Evolutionary conservation across 2,113 vertebrate species (phyloP).

Genomic region (Puffinus mauretanicus): DNA sequence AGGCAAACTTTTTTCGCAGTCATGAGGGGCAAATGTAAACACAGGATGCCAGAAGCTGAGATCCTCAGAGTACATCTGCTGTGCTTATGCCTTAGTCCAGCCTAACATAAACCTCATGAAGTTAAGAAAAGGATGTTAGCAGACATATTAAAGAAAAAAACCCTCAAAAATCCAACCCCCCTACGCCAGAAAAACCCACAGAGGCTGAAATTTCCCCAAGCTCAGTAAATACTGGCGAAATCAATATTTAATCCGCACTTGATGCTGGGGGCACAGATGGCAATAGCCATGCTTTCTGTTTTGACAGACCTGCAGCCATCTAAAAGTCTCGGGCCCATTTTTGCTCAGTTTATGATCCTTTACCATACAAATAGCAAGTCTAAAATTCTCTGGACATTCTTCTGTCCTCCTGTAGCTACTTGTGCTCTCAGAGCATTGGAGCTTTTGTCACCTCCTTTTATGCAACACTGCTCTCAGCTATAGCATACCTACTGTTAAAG

Average conservation of each 20-base stretch:
- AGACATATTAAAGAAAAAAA: neutral
- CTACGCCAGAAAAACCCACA: rapidly evolving
- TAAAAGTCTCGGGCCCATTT: neutral
- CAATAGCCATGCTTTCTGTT: neutral
- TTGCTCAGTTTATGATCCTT: neutral
- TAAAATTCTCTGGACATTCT: neutral
- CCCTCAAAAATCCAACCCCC: neutral
- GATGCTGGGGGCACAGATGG: neutral
- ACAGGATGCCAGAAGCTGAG: neutral
- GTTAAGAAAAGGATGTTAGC: neutral
- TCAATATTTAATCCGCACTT: neutral
- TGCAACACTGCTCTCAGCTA: neutral
- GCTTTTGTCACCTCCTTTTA: neutral
- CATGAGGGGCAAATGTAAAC: neutral
- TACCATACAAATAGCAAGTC: neutral
- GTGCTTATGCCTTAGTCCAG: neutral
- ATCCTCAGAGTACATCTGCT: neutral
- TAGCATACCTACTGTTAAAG: neutral
- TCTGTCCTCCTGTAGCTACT: neutral
- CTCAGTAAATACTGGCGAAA: neutral
- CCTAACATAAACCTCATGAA: neutral
- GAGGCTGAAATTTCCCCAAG: neutral
- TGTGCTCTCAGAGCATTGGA: neutral
- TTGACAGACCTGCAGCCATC: neutral
- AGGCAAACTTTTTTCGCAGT: neutral